Evolutionary conservation across 2,888 invertebrate species (phyloP), one percentile per base, ranked within the genome.

Genomic region (Cetonia aurata): DNA sequence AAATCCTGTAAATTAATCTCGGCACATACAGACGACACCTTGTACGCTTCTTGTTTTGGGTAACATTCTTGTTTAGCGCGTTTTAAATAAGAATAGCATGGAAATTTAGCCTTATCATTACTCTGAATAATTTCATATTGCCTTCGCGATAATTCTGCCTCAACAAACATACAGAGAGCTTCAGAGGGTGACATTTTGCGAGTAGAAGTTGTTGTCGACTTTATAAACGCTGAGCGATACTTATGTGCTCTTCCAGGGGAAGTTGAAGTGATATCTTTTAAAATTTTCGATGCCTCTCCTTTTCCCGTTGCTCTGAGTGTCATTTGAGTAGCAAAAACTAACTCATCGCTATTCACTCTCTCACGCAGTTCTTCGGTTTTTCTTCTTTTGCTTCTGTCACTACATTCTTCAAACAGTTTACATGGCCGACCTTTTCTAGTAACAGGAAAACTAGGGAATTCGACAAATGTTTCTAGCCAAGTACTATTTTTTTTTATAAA

Each of bases 151-250:
- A 52, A 19, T 12, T 53, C 92, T 46, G 88, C 88, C 70, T 91
- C 89, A 84, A 94, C 94, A 80, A 88, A 90, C 80, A 89, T 89
- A 10, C 81, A 79, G 46, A 90, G 78, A 0, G 87, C 85, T 73
- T 25, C 25, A 25, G 4, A 25, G 25, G 25, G 25, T 25, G 25
- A 25, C 25, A 25, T 25, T 25, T 25, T 25, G 25, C 4, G 25
- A 25, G 25, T 25, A 25, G 25, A 25, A 25, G 25, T 17, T 37
- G 15, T 53, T 25, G 37, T 55, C 1, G 31, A 55, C 55, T 31
- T 25, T 25, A 25, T 25, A 25, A 25, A 25, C 25, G 55, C 55
- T 48, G 13, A 15, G 13, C 55, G n/a, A 55, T 55, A 55, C 13
- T 17, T 17, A 13, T 37, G n/a, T 13, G 37, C 37, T 37, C 33